Percentiles rank a stretch among this genome's conserved stretches.
Conservation (phyloP, 1,140 invertebrate species). For the Branchinecta lynchi region DNA sequence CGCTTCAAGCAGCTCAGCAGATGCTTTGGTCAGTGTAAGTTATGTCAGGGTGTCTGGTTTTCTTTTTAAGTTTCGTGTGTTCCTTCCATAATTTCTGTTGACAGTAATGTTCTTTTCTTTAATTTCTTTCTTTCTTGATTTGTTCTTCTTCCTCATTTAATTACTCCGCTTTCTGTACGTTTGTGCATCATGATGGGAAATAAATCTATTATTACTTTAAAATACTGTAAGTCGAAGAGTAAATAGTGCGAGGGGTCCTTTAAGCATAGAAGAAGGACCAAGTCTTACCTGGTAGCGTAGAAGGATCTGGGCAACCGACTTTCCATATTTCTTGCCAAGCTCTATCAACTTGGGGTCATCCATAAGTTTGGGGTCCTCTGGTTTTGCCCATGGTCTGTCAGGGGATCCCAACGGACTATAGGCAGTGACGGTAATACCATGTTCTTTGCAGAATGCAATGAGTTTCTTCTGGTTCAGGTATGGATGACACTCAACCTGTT, state of each 20-base stretch:
- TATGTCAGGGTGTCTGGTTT: too few species aligned
- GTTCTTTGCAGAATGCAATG: slow-evolving; percentile 31
- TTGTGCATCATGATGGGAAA: too few species aligned
- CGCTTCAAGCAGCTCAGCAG: too few species aligned
- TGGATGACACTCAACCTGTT: slow-evolving; percentile 35
- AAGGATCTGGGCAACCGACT: slow-evolving; percentile 50
- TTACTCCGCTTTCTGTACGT: too few species aligned
- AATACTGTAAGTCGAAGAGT: too few species aligned
- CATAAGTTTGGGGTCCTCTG: slow-evolving; percentile 38
- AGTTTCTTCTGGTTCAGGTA: slow-evolving; percentile 36
- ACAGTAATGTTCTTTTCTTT: too few species aligned
- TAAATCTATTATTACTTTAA: too few species aligned
- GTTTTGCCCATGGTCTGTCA: slow-evolving; percentile 44
- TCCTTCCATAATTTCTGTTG: too few species aligned
- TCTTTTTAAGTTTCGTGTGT: too few species aligned
- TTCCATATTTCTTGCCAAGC: slow-evolving; percentile 48
- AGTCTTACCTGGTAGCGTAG: slow-evolving; percentile 40
- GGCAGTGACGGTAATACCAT: slow-evolving; percentile 34
- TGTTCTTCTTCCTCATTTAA: too few species aligned
- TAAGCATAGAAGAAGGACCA: slow-evolving; percentile 36
- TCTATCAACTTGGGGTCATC: slow-evolving; percentile 43
- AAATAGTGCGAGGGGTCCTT: slow-evolving; percentile 26
- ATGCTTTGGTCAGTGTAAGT: too few species aligned
- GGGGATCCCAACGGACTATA: slow-evolving; percentile 37
- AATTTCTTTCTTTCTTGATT: too few species aligned